Percentiles rank a stretch among this genome's conserved stretches.
Conservation (phyloP, 2,113 vertebrate genomes). For the Boulengeromyrus knoepffleri region DNA sequence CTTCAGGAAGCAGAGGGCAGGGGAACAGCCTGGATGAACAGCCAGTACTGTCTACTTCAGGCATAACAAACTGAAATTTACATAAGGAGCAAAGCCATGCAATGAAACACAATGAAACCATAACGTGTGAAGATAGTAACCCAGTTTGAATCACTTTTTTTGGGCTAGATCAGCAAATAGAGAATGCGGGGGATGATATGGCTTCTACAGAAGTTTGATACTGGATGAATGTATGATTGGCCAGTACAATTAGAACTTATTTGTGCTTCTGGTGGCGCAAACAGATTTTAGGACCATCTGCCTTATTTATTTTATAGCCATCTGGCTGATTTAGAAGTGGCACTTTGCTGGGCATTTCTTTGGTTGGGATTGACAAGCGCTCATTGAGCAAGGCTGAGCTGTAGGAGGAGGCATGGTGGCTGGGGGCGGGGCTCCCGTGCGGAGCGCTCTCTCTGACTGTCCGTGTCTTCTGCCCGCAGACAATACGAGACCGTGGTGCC, state of each 20-base stretch:
- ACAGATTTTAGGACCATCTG: conserved; percentile 7
- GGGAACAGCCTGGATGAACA: background rate
- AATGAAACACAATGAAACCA: background rate
- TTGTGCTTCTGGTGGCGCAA: background rate
- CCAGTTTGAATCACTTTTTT: background rate
- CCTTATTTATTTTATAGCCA: conserved; percentile 2
- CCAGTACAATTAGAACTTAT: background rate
- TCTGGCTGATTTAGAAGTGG: conserved; percentile 15
- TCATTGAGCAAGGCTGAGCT: background rate
- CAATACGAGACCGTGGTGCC: conserved; percentile 87
- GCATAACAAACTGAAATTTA: background rate
- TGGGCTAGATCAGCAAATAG: background rate
- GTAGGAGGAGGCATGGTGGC: background rate
- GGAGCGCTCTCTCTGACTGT: background rate
- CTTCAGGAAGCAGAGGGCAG: background rate
- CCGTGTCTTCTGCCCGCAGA: conserved; percentile 48
- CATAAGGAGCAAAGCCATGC: background rate
- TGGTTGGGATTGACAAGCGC: background rate
- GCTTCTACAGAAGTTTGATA: background rate
- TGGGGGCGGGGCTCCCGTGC: background rate
- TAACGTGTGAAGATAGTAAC: background rate
- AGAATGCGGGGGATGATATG: background rate
- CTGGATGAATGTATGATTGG: background rate
- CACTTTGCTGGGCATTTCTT: background rate
- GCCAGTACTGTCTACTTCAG: background rate